Percentiles rank a stretch among this genome's conserved stretches.
Evolutionary conservation across 23 tunicate species (phyloP).

Genomic region (Ciona savignyi): DNA sequence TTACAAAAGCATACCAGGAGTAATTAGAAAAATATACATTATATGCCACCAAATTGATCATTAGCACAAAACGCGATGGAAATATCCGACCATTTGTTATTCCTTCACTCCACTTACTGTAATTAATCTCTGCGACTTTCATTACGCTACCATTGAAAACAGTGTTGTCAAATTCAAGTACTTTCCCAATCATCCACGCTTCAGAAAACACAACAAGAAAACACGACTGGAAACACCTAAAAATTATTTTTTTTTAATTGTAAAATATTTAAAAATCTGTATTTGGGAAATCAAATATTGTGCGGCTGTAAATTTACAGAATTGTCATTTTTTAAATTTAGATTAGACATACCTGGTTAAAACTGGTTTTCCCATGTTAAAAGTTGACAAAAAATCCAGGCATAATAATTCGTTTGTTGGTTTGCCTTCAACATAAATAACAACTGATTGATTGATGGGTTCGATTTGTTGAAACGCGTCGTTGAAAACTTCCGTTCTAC

Average conservation of each 20-base stretch:
- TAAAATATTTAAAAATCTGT: neutral
- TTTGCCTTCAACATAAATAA: slow-evolving; percentile 40
- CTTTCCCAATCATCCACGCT: slow-evolving; percentile 27
- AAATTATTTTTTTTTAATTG: neutral
- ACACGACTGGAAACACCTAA: slow-evolving; percentile 21
- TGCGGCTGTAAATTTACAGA: neutral
- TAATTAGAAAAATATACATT: too few relatives aligned
- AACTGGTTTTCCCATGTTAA: neutral
- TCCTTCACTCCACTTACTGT: neutral
- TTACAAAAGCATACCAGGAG: too few relatives aligned
- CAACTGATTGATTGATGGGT: slow-evolving; percentile 36
- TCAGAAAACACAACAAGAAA: slow-evolving; percentile 31
- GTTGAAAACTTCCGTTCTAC: slow-evolving; percentile 9
- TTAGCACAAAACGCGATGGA: too few relatives aligned
- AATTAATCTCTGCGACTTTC: slow-evolving; percentile 1
- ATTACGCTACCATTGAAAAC: slow-evolving; percentile 29
- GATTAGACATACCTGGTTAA: neutral
- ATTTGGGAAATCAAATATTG: neutral
- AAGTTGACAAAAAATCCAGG: slow-evolving; percentile 5
- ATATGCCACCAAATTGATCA: too few relatives aligned
- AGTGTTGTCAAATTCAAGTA: slow-evolving; percentile 12
- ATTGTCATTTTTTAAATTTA: too few relatives aligned
- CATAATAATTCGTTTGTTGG: slow-evolving; percentile 13
- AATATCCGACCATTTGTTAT: too few relatives aligned
- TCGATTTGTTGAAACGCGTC: slow-evolving; percentile 19